Evolutionary conservation across 2,797 vertebrate species (phyloP).

Genomic region (Oryzias sinensis): DNA sequence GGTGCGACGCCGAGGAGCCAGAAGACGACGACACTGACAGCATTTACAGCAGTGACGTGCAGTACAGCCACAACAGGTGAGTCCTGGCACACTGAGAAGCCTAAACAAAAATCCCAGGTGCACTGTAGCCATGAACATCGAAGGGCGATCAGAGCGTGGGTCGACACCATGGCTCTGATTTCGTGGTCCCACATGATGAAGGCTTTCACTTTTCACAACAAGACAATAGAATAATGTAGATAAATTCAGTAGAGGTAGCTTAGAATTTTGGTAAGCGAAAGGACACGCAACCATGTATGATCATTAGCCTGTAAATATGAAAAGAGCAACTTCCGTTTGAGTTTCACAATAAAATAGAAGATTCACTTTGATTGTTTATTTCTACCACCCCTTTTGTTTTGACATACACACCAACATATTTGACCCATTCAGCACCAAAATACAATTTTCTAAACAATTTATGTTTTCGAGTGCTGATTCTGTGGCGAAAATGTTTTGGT

Average conservation of each 20-base stretch:
- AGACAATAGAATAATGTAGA: accelerated
- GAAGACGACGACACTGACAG: constrained; percentile 81
- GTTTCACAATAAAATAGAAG: constrained; percentile 48
- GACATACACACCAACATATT: not conserved
- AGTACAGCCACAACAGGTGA: constrained; percentile 87
- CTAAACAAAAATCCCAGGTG: constrained; percentile 76
- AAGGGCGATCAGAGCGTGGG: constrained; percentile 82
- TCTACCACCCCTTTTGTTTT: not conserved
- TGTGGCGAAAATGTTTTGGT: accelerated
- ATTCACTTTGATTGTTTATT: not conserved
- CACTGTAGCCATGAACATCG: constrained; percentile 80
- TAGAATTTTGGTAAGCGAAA: not conserved
- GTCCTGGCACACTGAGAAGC: constrained; percentile 87
- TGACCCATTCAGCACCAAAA: not conserved
- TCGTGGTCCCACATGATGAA: constrained; percentile 87
- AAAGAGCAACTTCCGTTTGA: constrained; percentile 31
- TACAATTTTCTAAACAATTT: not conserved
- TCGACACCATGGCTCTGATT: constrained; percentile 82
- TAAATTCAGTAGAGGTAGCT: not conserved
- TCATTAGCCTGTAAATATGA: no score
- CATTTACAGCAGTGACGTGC: constrained; percentile 80
- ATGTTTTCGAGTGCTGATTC: not conserved
- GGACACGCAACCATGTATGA: constrained; percentile 7
- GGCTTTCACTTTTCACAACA: not conserved
- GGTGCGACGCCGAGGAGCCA: constrained; percentile 82